Percentiles rank a stretch among this genome's conserved stretches.
Conservation (phyloP, 2,113 vertebrate species). For the Sus scrofa region T2T-Sscrofa CM000827.6:81913501-81914000, state of each 20-base stretch:
- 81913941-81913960: too few relatives aligned
- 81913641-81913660: too few relatives aligned
- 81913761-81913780: too few relatives aligned
- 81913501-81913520: background rate
- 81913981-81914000: too few relatives aligned
- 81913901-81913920: too few relatives aligned
- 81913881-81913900: background rate
- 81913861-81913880: background rate
- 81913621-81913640: background rate
- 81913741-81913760: too few relatives aligned
- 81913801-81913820: background rate
- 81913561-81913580: background rate
- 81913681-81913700: too few relatives aligned
- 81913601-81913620: constrained; percentile 34
- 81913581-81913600: constrained; percentile 14
- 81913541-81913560: background rate
- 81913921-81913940: too few relatives aligned
- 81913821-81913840: background rate
- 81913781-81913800: background rate
- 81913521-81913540: background rate
- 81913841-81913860: background rate
- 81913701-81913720: too few relatives aligned
- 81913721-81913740: too few relatives aligned
- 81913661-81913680: too few relatives aligned
- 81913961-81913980: too few relatives aligned